Percentiles rank a stretch among this genome's conserved stretches.
phyloP scores from a whole-genome alignment of 2,113 vertebrate genomes.

The Gallinago media region DNA sequence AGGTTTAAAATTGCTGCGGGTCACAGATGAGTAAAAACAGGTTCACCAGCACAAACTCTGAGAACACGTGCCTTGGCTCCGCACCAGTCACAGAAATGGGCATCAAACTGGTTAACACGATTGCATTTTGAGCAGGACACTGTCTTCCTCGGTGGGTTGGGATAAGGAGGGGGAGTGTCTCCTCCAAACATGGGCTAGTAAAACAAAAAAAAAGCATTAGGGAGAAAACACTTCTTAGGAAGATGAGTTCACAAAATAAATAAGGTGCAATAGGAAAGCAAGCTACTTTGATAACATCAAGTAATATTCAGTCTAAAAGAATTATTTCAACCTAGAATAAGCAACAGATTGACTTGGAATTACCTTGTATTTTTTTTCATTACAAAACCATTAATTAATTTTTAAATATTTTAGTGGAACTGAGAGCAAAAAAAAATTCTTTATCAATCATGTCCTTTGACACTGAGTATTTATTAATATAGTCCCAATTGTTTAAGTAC shows the following conservation, averaged over 20 bases:
- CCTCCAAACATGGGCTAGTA: constrained; percentile 47
- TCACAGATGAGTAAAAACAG: neutral
- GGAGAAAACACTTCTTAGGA: neutral
- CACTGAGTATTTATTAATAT: neutral
- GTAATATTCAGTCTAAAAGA: neutral
- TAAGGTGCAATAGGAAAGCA: neutral
- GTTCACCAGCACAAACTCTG: neutral
- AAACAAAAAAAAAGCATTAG: constrained; percentile 16
- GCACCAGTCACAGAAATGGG: constrained; percentile 88
- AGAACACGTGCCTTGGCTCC: constrained; percentile 79
- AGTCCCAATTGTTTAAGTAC: neutral
- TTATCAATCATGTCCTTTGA: neutral
- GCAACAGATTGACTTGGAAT: neutral
- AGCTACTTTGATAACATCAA: neutral
- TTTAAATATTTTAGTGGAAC: neutral
- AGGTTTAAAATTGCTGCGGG: neutral
- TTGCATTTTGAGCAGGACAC: constrained; percentile 82
- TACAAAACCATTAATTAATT: neutral
- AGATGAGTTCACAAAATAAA: neutral
- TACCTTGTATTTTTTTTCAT: neutral
- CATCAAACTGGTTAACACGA: constrained; percentile 70
- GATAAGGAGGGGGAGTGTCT: constrained; percentile 19
- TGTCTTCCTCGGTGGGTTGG: constrained; percentile 50
- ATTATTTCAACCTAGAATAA: neutral
- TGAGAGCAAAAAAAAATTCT: neutral